Evolutionary conservation across 2,888 invertebrate species (phyloP), one percentile per base, ranked within the genome.

Genomic region (Elysia crispata): DNA sequence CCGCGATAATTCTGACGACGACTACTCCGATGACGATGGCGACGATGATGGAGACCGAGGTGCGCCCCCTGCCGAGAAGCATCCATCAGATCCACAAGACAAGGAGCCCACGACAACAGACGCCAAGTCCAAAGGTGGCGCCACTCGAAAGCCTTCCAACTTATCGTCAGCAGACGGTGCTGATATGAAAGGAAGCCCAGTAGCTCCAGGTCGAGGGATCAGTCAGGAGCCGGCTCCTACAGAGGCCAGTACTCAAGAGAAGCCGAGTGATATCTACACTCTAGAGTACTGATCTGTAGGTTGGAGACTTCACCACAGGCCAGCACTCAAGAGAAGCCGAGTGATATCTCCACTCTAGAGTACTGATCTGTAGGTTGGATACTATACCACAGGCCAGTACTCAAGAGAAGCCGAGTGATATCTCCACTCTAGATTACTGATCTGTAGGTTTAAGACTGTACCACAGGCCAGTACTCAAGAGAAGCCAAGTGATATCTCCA

Each of bases 1-100:
- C 31, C 57, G 64, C 30, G 79, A 79, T 30, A 80, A 80, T 28
- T 80, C 80, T 0, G 80, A 80, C 30, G 80, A 80, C 49, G 80
- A 80, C 57, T 80, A 80, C 60, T 75, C 75, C 18, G 75, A 75
- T 33, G 75, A 75, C n/a, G 75, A 75, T 11, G 75, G 60, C n/a
- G 60, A 72, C 30, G 28, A 31, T 30, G 20, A 69, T 18, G 33
- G 69, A 33, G 33, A 23, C 33, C 25, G 41, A 33, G 20, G 31
- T 1, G 33, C n/a, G 31, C 31, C 41, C 20, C 31, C 28, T 31
- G 33, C 28, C 5, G 31, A 30, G 18, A 33, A 20, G 1, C 31
- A 69, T 1, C 69, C 30, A n/a, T 31, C 33, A 15, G 66, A 28
- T 18, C 66, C 41, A 41, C 31, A 69, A 31, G 33, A 20, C 20